Percentiles rank a stretch among this genome's conserved stretches.
Evolutionary conservation across 2,113 vertebrate genomes (phyloP).

Genomic region (Malurus alboscapulatus): DNA sequence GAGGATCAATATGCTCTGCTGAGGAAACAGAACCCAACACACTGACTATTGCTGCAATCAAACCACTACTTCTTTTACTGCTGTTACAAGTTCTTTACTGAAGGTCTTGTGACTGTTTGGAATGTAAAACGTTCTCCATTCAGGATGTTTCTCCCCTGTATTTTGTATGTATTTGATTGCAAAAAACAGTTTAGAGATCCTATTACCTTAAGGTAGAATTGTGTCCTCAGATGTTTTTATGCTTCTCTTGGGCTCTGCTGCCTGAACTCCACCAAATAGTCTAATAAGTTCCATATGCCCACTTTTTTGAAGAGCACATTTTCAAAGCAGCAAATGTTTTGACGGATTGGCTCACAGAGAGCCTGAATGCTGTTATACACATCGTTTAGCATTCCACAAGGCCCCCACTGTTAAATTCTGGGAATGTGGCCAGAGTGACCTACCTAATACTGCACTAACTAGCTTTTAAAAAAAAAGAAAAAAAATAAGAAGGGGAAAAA

Average conservation of each 20-base stretch:
- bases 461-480: not conserved
- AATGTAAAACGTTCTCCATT: constrained; percentile 23
- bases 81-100: constrained; percentile 17
- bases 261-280: constrained; percentile 74
- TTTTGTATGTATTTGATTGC: constrained; percentile 49
- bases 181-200: constrained; percentile 56
- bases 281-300: constrained; percentile 88
- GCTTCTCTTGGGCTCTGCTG: constrained; percentile 73
- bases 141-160: constrained; percentile 24
- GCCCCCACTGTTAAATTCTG: constrained; percentile 86
- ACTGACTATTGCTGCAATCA: not conserved
- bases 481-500: not conserved
- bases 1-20: not conserved
- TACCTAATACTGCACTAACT: constrained; percentile 78
- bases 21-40: not conserved
- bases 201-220: constrained; percentile 68
- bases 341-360: constrained; percentile 77
- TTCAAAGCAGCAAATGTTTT: constrained; percentile 85
- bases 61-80: not conserved
- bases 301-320: constrained; percentile 78
- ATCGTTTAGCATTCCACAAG: constrained; percentile 88
- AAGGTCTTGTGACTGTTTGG: constrained; percentile 24
- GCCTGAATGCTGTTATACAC: constrained; percentile 81
- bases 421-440: constrained; percentile 79
- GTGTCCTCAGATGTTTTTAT: constrained; percentile 72